Evolutionary conservation across 2,113 vertebrate genomes (phyloP).

Genomic region (Lanius collurio): DNA sequence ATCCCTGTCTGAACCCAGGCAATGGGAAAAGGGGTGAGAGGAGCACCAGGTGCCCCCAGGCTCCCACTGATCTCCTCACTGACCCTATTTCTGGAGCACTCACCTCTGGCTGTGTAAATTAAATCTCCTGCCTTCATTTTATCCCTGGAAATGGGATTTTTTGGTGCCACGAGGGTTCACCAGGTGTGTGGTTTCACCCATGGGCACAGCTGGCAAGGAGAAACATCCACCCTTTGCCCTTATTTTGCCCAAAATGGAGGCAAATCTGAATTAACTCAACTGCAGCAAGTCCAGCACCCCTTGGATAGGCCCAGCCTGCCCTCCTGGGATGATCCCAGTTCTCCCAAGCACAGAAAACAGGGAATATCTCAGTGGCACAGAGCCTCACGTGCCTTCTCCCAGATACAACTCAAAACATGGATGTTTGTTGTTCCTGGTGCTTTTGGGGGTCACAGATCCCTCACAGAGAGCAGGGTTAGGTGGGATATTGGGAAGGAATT

Average conservation of each 20-base stretch:
- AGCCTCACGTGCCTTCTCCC: fast-evolving
- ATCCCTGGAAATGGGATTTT: background rate
- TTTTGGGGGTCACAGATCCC: background rate
- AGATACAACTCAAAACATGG: background rate
- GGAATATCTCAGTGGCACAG: fast-evolving
- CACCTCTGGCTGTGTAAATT: background rate
- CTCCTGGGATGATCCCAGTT: background rate
- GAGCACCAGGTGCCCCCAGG: background rate
- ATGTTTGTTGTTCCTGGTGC: background rate
- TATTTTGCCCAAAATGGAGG: background rate
- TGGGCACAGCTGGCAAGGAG: fast-evolving
- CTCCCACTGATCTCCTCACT: fast-evolving
- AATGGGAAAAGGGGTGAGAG: background rate
- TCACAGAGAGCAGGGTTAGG: no score
- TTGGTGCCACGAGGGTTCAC: background rate
- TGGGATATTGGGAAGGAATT: background rate
- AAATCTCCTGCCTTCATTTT: background rate
- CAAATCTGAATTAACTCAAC: fast-evolving
- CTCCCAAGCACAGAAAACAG: background rate
- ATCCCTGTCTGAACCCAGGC: background rate
- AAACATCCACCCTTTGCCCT: background rate
- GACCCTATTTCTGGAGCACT: background rate
- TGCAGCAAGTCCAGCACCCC: background rate
- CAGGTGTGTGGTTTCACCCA: background rate
- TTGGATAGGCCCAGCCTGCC: background rate